A percentile compares a stretch with the other conserved stretches of the same genome.
Evolutionary conservation across 2,888 invertebrate species (phyloP).

Genomic region (Agrilus biguttatus): DNA sequence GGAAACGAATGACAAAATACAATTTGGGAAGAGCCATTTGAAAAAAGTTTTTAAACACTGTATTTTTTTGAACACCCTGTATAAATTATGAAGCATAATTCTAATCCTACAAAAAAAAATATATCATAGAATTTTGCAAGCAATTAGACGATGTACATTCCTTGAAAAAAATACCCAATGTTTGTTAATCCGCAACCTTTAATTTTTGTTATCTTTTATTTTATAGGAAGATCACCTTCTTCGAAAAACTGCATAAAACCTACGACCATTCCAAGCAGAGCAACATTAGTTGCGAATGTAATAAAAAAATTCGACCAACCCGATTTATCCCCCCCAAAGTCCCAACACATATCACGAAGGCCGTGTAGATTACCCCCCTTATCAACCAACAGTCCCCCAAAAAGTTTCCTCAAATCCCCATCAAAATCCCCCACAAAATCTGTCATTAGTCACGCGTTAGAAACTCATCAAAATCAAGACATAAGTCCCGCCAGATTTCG

Average conservation of each 20-base stretch:
- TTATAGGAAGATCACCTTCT: slow-evolving; percentile 20
- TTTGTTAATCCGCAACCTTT: no score
- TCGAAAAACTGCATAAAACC: slow-evolving; percentile 24
- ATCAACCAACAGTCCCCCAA: not conserved
- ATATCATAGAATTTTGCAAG: no score
- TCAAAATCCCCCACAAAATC: not conserved
- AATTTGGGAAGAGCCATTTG: no score
- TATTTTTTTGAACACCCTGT: no score
- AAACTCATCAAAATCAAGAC: not conserved
- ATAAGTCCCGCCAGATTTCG: slow-evolving; percentile 23
- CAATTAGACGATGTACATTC: no score
- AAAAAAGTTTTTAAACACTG: no score
- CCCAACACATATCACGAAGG: not conserved
- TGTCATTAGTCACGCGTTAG: no score
- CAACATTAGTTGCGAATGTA: slow-evolving; percentile 22
- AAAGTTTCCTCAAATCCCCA: not conserved
- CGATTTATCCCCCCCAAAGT: slow-evolving; percentile 8
- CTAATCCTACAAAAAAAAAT: no score
- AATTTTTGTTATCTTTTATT: slow-evolving; percentile 1
- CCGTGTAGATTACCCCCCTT: not conserved
- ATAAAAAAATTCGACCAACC: slow-evolving; percentile 26
- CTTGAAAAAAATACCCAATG: no score
- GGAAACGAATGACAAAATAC: no score
- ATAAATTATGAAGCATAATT: no score
- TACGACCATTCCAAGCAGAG: slow-evolving; percentile 17